Base-by-base conservation (phyloP, 2,888 invertebrate species). In the Pocota personata region DNA sequence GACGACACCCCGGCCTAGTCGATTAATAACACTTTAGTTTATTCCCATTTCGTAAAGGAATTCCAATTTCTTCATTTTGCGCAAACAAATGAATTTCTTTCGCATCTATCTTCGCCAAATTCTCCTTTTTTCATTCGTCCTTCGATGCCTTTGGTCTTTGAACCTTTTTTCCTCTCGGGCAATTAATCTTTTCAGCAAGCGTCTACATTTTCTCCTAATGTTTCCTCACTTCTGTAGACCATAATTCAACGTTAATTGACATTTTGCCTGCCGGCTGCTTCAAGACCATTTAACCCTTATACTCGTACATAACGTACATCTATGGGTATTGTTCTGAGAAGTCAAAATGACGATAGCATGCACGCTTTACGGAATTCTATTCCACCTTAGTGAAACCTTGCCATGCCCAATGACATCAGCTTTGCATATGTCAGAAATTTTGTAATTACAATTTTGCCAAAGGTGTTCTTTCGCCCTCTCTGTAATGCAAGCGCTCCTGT, bases 191-290 rank as follows among this genome's bases (percentile, higher is more conserved):
- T 50, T 66, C 40, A 37, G 52, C 64, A 78, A 78, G 48, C 58
- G 43, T 60, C 58, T 66, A 43, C 75, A 64, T 60, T 75, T 77
- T 73, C 37, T 46, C 46, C 55, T 52, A 69, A 69, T 67, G 46
- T 67, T 82, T 62, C 77, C 66, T 50, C 43, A 27, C 60, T 50
- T 35, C n/a, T n/a, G 24, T 58, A 40, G 75, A 57, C 75, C 69
- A 79, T 84, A 84, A 84, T 75, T 84, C 75, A 79, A 80, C 80
- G 79, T 79, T 84, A 84, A 84, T 84, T 84, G 84, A 84, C 84
- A 79, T 84, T 84, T 71, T 46, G 69, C 79, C 66, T 71, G 64
- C 48, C 66, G 14, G 48, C 32, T 46, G 43, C 24, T 35, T 71
- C 14, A 82, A 57, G 43, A 43, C 35, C 55, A 55, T 77, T 72